Evolutionary conservation across 2,797 vertebrate species (phyloP), one percentile per base, ranked within the genome.

Genomic region (Allobates femoralis): DNA sequence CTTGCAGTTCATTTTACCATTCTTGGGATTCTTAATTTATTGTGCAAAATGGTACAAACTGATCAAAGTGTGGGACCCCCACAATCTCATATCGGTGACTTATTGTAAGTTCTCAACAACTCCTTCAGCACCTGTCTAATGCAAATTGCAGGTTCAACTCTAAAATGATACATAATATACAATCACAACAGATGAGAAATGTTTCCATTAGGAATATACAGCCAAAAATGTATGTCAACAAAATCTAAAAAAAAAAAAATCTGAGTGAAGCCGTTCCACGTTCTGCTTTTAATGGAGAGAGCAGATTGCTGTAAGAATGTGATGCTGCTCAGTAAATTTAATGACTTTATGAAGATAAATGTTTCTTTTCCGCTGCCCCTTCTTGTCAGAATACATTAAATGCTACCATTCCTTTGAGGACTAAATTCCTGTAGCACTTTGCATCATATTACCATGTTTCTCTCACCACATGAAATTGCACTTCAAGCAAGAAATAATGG

Each of bases 281-380:
- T 90, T 90, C 91, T 86, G 90, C 91, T 89, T 94, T 94, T 95
- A 95, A 95, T 95, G 93, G 93, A 94, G 93, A 93, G 94, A 93
- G 92, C 94, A 94, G 93, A 94, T 93, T 93, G 93, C 91, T 92
- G 91, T 90, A 91, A 93, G 93, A 93, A 93, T 93, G 91, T 60
- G 2, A 92, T 92, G 92, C 92, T 94, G 92, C 93, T 95, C 93
- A 93, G 93, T 94, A 94, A 94, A 94, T 94, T 94, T 95, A 95
- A 96, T 94, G 94, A 94, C 94, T 95, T 94, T 92, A 94, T 94
- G 93, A 95, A 95, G 94, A 96, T 95, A 94, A 95, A 95, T 95
- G 94, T 94, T 94, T 94, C 93, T 92, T 92, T 94, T 95, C 93
- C 66, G 88, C 94, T 93, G 92, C 92, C 92, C 93, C 93, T 94